These are phyloP conservation scores for Seira sanloemensis DNA, from an alignment of 2,888 invertebrate genomes.

Conservation along the genomic window DNA sequence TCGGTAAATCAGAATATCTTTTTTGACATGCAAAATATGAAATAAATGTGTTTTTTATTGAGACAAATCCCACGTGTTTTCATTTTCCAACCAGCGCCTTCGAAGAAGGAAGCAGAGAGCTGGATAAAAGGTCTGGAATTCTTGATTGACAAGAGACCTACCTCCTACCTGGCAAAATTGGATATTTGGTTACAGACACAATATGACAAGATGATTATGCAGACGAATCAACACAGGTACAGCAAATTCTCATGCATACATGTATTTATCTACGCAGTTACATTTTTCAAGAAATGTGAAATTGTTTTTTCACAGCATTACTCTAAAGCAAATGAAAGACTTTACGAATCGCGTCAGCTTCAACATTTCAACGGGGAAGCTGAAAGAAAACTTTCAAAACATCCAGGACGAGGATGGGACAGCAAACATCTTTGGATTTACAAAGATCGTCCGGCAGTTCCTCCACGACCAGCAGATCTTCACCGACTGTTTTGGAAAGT, in stretches of 20 bases:
- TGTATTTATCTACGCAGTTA: too few species aligned
- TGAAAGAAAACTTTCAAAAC: constrained; percentile 48
- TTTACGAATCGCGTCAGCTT: constrained; percentile 58
- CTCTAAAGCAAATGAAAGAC: constrained; percentile 62
- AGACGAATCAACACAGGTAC: constrained; percentile 27
- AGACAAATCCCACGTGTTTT: too few species aligned
- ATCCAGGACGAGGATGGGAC: constrained; percentile 40
- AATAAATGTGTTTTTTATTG: too few species aligned
- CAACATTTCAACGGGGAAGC: constrained; percentile 61
- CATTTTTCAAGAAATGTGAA: too few species aligned
- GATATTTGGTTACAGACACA: constrained; percentile 64
- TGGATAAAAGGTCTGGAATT: constrained; percentile 63
- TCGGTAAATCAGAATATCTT: constrained; percentile 43
- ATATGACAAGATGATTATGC: constrained; percentile 35
- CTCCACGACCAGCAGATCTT: constrained; percentile 68
- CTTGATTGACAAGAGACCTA: constrained; percentile 51
- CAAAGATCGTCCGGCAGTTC: constrained; percentile 39
- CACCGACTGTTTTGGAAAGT: constrained; percentile 65
- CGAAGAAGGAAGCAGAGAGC: constrained; percentile 59
- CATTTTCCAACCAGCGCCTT: constrained; percentile 18
- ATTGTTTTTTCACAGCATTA: constrained; percentile 48
- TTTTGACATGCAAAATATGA: background rate
- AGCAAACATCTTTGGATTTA: constrained; percentile 33
- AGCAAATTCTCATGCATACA: too few species aligned
- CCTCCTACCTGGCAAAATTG: constrained; percentile 44